Evolutionary conservation across 2,113 vertebrate species (phyloP), one percentile per base, ranked within the genome.

Genomic region (Rhodinocichla rosea): DNA sequence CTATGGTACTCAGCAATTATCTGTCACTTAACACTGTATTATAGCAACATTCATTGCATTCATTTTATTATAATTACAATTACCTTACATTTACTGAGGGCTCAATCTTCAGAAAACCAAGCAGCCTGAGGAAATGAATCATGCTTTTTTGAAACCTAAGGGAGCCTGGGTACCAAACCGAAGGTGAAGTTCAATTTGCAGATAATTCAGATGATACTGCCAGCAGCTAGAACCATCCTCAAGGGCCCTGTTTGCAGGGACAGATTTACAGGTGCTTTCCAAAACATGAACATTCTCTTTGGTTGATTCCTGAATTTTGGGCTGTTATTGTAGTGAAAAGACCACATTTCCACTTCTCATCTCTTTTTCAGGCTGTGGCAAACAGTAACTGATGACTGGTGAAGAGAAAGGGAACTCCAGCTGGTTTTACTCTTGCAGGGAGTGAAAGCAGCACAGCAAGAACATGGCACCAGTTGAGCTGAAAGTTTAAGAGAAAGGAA

Each of bases 1-100:
- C 86, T 93, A 68, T 88, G 88, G 75, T 64, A 90, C 87, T 83
- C 53, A 5, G 93, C 69, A 96, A 96, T 97, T 95, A 96, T 94
- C 90, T 95, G 75, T 87, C 89, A 95, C 83, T 94, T 97, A 95
- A 89, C 85, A 75, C 67, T 62, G 56, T 92, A 93, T 90, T 94
- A 80, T 56, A 80, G 76, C n/a, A 90, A 65, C 68, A 89, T 79
- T 92, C 89, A 94, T 84, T 84, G 77, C 67, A 74, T 91, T 92
- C 65, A 87, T 95, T 97, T 91, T 81, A 64, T 88, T 82, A 74
- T 89, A 91, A 96, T 96, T 95, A 79, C 49, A 74, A 42, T 77
- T 88, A 87, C 42, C 75, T 96, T 84, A 75, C 83, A 64, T 89
- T 92, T 91, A 94, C 35, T 79, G 56, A 84, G 40, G 42, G 47